A percentile compares a stretch with the other conserved stretches of the same genome.
phyloP scores from a whole-genome alignment of 2,797 vertebrate species.

The Gallinago stenura region DNA sequence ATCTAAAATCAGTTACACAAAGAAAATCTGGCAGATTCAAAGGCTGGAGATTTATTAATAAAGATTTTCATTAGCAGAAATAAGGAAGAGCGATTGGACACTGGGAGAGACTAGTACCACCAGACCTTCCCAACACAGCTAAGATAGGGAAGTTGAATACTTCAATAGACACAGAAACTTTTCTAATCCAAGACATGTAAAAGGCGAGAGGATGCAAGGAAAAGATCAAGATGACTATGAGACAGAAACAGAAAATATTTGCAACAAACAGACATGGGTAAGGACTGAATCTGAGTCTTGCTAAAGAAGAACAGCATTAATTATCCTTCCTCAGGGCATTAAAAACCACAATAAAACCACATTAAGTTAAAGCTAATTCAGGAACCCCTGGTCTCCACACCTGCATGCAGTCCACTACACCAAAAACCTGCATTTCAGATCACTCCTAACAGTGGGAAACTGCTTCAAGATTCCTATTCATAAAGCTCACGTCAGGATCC shows the following conservation, averaged over 20 bases:
- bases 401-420: rapidly evolving
- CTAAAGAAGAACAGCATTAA: neutral
- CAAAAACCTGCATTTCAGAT: neutral
- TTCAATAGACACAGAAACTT: neutral
- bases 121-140: neutral
- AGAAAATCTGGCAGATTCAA: neutral
- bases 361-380: neutral
- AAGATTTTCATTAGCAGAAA: neutral
- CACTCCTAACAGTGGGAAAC: neutral
- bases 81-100: neutral
- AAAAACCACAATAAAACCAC: neutral
- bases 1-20: neutral
- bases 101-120: neutral
- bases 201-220: neutral
- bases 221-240: neutral
- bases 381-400: neutral
- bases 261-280: rapidly evolving
- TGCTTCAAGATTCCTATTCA: neutral
- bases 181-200: neutral
- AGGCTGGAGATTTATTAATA: neutral
- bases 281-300: neutral
- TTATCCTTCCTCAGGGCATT: neutral
- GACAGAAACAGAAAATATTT: neutral
- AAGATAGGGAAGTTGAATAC: neutral
- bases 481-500: neutral